Base-by-base conservation (phyloP, 23 tunicate species). In the Botrylloides violaceus region DNA sequence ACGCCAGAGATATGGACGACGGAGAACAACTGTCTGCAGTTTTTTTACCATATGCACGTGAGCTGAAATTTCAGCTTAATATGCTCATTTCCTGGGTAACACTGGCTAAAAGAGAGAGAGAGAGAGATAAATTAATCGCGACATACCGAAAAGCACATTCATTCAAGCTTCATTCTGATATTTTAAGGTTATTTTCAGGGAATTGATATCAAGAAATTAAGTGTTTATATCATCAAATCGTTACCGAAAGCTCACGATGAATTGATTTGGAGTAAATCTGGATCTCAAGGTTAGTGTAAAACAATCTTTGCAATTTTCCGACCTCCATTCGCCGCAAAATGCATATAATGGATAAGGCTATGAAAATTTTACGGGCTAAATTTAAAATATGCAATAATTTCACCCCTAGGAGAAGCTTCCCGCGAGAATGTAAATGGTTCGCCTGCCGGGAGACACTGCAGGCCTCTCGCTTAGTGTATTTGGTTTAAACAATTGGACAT, bases 31-130 rank as follows among this genome's bases (percentile, higher is more conserved):
- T 85, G 93, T 56, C 37, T 85, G 49, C 84, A 79, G 48, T 85
- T 85, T 49, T 85, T 78, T 49, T 85, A 85, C 66, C 93, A 85
- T 29, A 85, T 85, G 93, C 93, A 85, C 32, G 93, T 85, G 29
- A 26, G 71, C 19, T 31, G 20, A 34, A 27, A 7, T 24, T 43
- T 20, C 38, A n/a, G n/a, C n/a, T n/a, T n/a, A n/a, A n/a, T n/a
- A n/a, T n/a, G n/a, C n/a, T n/a, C n/a, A n/a, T n/a, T n/a, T n/a
- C n/a, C n/a, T n/a, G n/a, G n/a, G n/a, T n/a, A n/a, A n/a, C n/a
- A n/a, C n/a, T n/a, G n/a, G n/a, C n/a, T n/a, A n/a, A n/a, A n/a
- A n/a, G n/a, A n/a, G n/a, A n/a, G n/a, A n/a, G n/a, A n/a, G n/a
- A n/a, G n/a, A n/a, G n/a, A n/a, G n/a, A n/a, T n/a, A n/a, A n/a